Evolutionary conservation across 92 coral and sea anemone species (phyloP).

Genomic region (Plumapathes pennacea): DNA sequence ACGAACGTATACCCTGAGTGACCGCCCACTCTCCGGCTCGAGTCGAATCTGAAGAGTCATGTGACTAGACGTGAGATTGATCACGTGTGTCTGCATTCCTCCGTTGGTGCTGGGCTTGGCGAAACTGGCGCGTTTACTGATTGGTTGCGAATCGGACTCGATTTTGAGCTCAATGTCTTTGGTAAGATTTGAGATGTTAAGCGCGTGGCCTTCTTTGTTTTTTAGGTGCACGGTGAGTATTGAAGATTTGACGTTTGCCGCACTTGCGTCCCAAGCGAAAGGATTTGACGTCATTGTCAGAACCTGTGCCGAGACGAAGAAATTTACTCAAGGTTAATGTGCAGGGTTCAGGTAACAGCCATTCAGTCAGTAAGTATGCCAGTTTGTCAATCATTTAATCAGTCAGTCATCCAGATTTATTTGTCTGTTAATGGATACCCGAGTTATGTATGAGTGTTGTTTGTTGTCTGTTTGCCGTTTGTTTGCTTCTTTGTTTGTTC

Average conservation of each 20-base stretch:
- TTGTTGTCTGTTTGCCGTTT: neutral
- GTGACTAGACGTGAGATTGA: slow-evolving; percentile 55
- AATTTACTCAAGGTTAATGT: neutral
- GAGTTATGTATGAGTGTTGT: no score
- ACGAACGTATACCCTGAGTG: slow-evolving; percentile 53
- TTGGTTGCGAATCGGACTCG: slow-evolving; percentile 13
- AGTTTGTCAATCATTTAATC: neutral
- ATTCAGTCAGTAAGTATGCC: neutral
- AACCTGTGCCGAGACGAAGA: slow-evolving; percentile 45
- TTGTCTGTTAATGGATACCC: no score
- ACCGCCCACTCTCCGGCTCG: slow-evolving; percentile 52
- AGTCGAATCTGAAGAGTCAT: slow-evolving; percentile 56
- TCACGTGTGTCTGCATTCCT: slow-evolving; percentile 66
- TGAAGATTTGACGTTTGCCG: slow-evolving; percentile 62
- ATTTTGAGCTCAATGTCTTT: slow-evolving; percentile 67
- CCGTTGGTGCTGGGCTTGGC: slow-evolving; percentile 63
- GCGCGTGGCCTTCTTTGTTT: slow-evolving; percentile 44
- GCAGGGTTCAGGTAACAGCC: neutral
- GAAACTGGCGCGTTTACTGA: slow-evolving; percentile 20
- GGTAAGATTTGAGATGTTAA: slow-evolving; percentile 62
- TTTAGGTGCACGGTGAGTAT: slow-evolving; percentile 75
- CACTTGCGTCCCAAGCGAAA: slow-evolving; percentile 81
- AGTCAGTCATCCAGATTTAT: neutral
- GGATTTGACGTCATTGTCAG: slow-evolving; percentile 71
- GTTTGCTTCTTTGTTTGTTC: neutral